Base-by-base conservation (phyloP, 2,888 invertebrate species). In the Barypeithes pellucidus region DNA sequence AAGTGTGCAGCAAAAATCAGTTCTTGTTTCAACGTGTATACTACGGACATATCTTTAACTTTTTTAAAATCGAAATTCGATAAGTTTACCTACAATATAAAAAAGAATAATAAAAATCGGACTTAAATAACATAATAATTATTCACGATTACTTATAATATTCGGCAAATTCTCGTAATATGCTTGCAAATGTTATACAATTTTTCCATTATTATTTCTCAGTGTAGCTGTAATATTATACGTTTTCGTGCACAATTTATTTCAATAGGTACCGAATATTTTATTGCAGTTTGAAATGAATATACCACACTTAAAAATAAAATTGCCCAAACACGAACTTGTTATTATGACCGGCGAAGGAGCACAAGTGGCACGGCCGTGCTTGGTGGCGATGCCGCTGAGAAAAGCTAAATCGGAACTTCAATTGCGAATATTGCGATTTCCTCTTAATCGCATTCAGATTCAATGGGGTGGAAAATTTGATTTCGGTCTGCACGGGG, bases 391-490 rank as follows among this genome's bases (percentile, higher is more conserved):
- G 65, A 43, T 62, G 60, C 59, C 67, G 36, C 65, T 54, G 20
- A 41, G 39, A 52, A 66, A 50, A 41, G 52, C 50, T 39, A 54
- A 66, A 50, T 50, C 65, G 71, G 33, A 33, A 61, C 41, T 66
- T 45, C 33, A 52, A 63, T 39, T 47, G 52, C 67, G 72, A 76
- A 74, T 72, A 77, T 67, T 72, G 81, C 79, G 79, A 80, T 81
- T 80, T 81, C 78, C 81, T 82, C 82, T 83, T 81, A 83, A 84
- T 84, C 84, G 83, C 83, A 84, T 84, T 84, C 80, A 80, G 81
- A 80, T 81, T 82, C 84, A 84, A 85, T 84, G 85, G 84, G 82
- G 82, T 77, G 83, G 84, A 85, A 85, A 85, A 84, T 84, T 84
- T 82, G 83, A 84, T 84, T 84, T 83, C 80, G 81, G 81, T 81